Evolutionary conservation across 2,113 vertebrate species (phyloP), one percentile per base, ranked within the genome.

Genomic region (Rhipidura dahli): DNA sequence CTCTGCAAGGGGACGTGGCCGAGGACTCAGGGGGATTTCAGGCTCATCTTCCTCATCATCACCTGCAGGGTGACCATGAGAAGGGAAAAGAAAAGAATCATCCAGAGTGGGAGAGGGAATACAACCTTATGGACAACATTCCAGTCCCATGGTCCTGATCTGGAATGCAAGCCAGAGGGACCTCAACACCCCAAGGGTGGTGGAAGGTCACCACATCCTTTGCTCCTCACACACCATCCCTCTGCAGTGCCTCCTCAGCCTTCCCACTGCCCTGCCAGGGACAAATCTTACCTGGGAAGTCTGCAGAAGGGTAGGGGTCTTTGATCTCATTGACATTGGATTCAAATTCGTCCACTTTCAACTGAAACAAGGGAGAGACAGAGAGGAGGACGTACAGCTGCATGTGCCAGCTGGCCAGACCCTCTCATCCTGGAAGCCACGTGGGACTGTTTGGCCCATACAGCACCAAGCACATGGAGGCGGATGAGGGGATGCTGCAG

Each of bases 251-350:
- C 37, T 21, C 37, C 49, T 59, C 68, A 59, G 23, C 40, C 42
- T 27, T 72, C 31, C 75, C 50, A 68, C 42, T 78, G 69, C 60
- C 53, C 82, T 83, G 57, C n/a, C 50, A 63, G 60, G 44, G 44
- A 33, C 51, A 84, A 44, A 17, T 2, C 82, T 96, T 98, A 99
- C 99, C 99, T 98, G 99, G 99, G 87, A 99, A 99, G 94, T 99
- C 99, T 23, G 98, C 99, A 26, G 99, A 99, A 44, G 99, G 99
- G 93, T 99, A 99, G 7, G 99, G 99, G 71, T 99, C 99, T 96
- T 99, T 99, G 77, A 99, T 98, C 97, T 99, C 99, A 50, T 99
- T 99, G 84, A 99, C 99, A 16, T 99, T 99, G 19, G 99, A 99
- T 97, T 99, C 99, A 98, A 99, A 99, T 90, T 99, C 99, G 3